phyloP scores from a whole-genome alignment of 2,888 invertebrate species.

The Protonemura montana region DNA sequence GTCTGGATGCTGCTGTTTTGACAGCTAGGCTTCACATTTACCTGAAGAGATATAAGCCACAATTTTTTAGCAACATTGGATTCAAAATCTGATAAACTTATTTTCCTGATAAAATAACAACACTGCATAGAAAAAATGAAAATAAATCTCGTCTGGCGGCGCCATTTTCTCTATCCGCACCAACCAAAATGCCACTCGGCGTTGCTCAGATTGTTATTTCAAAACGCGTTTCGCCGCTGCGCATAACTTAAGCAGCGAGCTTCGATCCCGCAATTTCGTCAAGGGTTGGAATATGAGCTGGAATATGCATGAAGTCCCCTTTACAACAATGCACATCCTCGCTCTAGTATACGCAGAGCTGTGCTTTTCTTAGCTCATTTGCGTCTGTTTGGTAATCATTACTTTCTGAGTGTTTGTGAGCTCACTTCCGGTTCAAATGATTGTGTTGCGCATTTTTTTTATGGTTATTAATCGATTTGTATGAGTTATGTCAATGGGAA shows the following conservation, averaged over 20 bases:
- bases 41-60: too few relatives aligned
- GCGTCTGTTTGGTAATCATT: background rate
- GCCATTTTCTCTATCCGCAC: background rate
- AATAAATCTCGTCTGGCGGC: background rate
- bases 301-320: background rate
- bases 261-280: background rate
- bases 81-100: background rate
- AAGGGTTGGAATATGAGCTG: background rate
- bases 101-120: background rate
- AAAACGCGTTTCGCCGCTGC: background rate
- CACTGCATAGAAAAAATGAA: too few relatives aligned
- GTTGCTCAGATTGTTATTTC: conserved; percentile 7
- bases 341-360: background rate
- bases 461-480: too few relatives aligned
- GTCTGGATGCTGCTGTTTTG: too few relatives aligned
- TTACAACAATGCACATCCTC: background rate
- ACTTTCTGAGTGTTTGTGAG: background rate
- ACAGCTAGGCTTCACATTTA: too few relatives aligned
- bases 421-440: background rate
- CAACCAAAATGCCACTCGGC: background rate
- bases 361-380: background rate
- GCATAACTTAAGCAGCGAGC: background rate
- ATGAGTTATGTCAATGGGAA: too few relatives aligned
- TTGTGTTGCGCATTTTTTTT: background rate
- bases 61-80: too few relatives aligned